phyloP scores from a whole-genome alignment of 2,113 vertebrate species.

The Elaphurus davidianus region DNA sequence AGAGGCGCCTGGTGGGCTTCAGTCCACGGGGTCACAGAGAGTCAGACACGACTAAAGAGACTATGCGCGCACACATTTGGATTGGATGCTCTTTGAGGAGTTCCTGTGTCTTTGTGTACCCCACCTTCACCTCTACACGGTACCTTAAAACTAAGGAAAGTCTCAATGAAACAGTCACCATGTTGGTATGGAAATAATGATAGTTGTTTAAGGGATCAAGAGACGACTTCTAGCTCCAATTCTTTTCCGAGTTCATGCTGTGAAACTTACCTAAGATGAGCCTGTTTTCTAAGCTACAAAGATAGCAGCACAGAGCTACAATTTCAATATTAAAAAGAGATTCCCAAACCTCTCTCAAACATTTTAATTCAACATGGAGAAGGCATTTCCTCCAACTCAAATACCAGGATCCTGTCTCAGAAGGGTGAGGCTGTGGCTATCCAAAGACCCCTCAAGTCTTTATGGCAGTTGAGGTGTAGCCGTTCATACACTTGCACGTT shows the following conservation, averaged over 20 bases:
- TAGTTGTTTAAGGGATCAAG: too few species aligned
- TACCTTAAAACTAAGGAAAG: background rate
- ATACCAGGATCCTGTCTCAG: background rate
- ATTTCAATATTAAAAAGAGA: background rate
- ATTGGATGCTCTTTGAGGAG: background rate
- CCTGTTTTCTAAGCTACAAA: background rate
- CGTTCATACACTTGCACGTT: background rate
- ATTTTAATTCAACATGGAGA: background rate
- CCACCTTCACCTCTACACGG: background rate
- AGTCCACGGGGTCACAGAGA: background rate
- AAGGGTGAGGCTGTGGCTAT: background rate
- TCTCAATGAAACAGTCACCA: background rate
- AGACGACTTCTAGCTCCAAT: background rate
- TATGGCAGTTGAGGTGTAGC: background rate
- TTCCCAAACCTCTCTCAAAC: background rate
- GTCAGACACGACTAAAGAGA: background rate
- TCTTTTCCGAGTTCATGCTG: background rate
- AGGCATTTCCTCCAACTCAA: background rate
- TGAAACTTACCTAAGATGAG: background rate
- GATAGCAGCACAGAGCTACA: background rate
- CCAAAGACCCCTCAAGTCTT: background rate
- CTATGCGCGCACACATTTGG: background rate
- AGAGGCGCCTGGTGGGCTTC: background rate
- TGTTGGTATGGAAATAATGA: background rate
- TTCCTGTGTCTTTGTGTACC: background rate